phyloP scores from a whole-genome alignment of 2,113 vertebrate genomes.

The Entomyzon cyanotis region DNA sequence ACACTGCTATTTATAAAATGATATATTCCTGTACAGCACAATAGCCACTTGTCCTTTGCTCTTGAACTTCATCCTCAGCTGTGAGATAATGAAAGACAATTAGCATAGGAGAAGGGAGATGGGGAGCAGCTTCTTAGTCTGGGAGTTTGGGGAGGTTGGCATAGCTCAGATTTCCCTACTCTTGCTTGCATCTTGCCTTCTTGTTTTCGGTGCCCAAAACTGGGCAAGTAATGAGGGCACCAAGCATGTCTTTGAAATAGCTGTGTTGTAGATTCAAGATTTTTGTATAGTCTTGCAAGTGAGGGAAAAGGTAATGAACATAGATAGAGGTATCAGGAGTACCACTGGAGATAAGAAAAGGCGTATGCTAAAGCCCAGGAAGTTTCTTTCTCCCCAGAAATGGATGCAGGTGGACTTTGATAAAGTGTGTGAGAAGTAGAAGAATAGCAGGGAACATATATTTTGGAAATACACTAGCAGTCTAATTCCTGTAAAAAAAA shows the following conservation, averaged over 20 bases:
- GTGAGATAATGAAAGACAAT: neutral
- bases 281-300: neutral
- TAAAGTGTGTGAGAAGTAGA: neutral
- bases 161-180: neutral
- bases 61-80: neutral
- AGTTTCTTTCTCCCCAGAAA: neutral
- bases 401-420: neutral
- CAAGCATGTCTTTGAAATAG: neutral
- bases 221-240: neutral
- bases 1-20: neutral
- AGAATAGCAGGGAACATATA: neutral
- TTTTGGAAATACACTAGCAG: neutral
- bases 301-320: neutral
- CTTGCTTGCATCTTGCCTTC: neutral
- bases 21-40: neutral
- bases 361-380: neutral
- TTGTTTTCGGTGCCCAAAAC: neutral
- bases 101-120: neutral
- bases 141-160: neutral
- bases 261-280: accelerated
- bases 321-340: neutral
- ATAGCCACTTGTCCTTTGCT: neutral
- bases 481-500: neutral
- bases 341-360: neutral
- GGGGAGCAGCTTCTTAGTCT: neutral